A percentile compares a stretch with the other conserved stretches of the same genome.
Conservation (phyloP, 2,888 invertebrate genomes). For the Cyclophora punctaria region DNA sequence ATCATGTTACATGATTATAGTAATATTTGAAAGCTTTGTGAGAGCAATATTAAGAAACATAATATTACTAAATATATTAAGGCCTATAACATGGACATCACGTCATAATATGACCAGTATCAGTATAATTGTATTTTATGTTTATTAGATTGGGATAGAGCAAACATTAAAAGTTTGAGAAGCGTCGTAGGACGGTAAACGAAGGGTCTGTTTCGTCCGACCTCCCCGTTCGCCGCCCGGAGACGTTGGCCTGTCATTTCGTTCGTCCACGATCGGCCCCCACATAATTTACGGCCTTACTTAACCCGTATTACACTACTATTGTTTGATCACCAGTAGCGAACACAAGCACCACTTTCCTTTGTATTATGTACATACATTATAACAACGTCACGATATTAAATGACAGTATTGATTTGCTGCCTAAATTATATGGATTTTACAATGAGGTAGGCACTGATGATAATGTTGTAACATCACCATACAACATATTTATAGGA, state of each 20-base stretch:
- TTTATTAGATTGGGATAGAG: no score
- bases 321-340: constrained; percentile 39
- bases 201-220: constrained; percentile 28
- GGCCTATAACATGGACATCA: no score
- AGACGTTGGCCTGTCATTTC: constrained; percentile 32
- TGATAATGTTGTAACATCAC: no score
- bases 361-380: background rate
- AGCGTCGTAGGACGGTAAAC: constrained; percentile 19
- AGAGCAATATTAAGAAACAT: no score
- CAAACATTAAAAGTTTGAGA: constrained; percentile 30
- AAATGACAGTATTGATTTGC: constrained; percentile 14
- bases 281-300: constrained; percentile 42
- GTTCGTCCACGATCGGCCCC: constrained; percentile 39
- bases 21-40: no score
- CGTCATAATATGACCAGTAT: no score
- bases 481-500: no score
- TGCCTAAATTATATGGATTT: constrained; percentile 4
- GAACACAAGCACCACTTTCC: constrained; percentile 6
- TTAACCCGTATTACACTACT: constrained; percentile 48
- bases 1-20: no score
- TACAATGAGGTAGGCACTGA: no score
- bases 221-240: constrained; percentile 30
- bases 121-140: no score
- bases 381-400: no score
- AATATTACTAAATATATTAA: no score